Evolutionary conservation across 2,888 invertebrate genomes (phyloP), one percentile per base, ranked within the genome.

Genomic region (Dinocampus coccinellae): DNA sequence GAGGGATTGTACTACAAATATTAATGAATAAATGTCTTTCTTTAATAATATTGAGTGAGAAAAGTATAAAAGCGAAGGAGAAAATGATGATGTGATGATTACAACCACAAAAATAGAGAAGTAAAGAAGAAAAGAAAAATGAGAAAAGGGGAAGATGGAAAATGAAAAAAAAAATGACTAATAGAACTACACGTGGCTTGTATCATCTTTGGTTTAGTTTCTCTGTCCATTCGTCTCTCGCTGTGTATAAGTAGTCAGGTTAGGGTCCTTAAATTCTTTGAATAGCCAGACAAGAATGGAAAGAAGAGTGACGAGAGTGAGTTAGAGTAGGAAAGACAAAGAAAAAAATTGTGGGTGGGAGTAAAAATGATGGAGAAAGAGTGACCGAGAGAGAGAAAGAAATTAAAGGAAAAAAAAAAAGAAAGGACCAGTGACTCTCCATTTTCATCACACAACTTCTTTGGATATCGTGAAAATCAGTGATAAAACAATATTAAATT

Each of bases 251-350:
- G 62, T 65, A 70, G 75, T 73, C 75, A 75, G 75, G 75, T 76
- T 75, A 71, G 58, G 73, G 73, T 74, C 73, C 74, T 74, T 68
- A 74, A 76, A 79, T 79, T 78, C 75, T 71, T 78, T 70, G 73
- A 76, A 79, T 79, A 77, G 76, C 77, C 78, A 79, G 78, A 79
- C 78, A 74, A 77, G 77, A 79, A 77, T 77, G 76, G 72, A 67
- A 61, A 71, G 61, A 74, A 70, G n/a, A n/a, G 39, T 67, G 64
- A 39, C 62, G 67, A 52, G 26, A 58, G 39, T 62, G 29, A 66
- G 53, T 67, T 16, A 33, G 57, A 70, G 64, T n/a, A 39, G n/a
- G n/a, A n/a, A n/a, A n/a, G n/a, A n/a, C n/a, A n/a, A n/a, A n/a
- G n/a, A n/a, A n/a, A n/a, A n/a, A n/a, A n/a, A n/a, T n/a, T n/a